Conservation (phyloP, 2,797 vertebrate species). For the Vireo griseus region DNA sequence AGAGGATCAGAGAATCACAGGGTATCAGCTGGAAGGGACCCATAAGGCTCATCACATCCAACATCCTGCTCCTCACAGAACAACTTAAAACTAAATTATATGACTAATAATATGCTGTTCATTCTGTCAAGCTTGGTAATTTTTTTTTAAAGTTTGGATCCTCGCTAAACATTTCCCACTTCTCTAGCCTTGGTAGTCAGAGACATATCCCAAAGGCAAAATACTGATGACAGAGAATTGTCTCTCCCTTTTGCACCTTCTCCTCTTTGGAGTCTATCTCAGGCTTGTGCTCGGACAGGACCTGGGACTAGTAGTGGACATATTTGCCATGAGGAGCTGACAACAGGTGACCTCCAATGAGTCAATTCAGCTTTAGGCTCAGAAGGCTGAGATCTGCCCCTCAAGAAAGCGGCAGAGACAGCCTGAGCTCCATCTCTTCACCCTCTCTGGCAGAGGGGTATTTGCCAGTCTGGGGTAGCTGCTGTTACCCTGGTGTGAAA, state of each 20-base stretch:
- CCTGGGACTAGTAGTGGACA: accelerated
- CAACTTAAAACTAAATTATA: background rate
- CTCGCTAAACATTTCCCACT: background rate
- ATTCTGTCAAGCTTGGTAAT: background rate
- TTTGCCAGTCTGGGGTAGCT: background rate
- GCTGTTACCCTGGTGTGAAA: background rate
- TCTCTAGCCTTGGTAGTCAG: background rate
- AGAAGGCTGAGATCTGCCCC: background rate
- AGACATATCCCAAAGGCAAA: background rate
- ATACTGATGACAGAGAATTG: background rate
- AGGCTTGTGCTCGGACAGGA: background rate
- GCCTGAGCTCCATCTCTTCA: background rate
- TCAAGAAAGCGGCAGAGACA: background rate
- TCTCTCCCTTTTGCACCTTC: background rate
- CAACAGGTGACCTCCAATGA: background rate
- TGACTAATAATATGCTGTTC: background rate
- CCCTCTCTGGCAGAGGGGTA: accelerated
- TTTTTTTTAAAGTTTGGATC: background rate
- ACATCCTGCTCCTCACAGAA: background rate
- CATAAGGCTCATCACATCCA: background rate
- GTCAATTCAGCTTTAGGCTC: background rate
- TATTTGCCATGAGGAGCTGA: background rate
- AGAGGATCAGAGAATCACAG: background rate
- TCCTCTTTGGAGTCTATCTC: background rate
- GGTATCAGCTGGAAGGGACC: background rate